Percentiles rank a stretch among this genome's conserved stretches.
These are phyloP conservation scores for Scopus umbretta DNA, from an alignment of 2,113 vertebrate species.

Conservation along the genomic window DNA sequence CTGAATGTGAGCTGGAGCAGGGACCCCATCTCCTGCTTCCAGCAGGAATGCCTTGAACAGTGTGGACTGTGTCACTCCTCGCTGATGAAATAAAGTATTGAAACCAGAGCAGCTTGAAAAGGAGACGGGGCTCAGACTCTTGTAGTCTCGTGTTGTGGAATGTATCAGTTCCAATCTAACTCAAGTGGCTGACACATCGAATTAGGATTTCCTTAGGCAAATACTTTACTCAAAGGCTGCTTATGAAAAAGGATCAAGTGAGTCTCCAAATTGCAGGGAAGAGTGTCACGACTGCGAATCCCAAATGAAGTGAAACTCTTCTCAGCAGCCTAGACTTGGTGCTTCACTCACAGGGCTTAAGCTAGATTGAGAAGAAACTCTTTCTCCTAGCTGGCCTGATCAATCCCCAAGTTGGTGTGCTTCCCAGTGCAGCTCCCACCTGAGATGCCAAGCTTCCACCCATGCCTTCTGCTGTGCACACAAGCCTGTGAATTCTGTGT, in stretches of 20 bases:
- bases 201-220: neutral
- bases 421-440: neutral
- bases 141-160: neutral
- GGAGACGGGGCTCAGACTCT: neutral
- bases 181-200: neutral
- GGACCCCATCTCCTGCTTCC: neutral
- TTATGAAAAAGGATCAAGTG: neutral
- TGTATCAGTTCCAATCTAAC: neutral
- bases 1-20: neutral
- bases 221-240: neutral
- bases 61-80: neutral
- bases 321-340: neutral
- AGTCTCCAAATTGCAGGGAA: neutral
- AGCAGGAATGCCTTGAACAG: neutral
- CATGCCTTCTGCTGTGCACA: neutral
- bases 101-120: neutral
- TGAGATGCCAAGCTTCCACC: neutral
- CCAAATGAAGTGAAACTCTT: neutral
- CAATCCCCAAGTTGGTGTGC: neutral
- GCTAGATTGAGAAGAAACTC: neutral
- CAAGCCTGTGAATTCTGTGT: neutral
- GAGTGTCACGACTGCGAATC: neutral
- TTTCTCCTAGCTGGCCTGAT: neutral
- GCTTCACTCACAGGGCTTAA: neutral
- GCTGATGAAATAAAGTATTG: neutral